Base-by-base conservation (phyloP, 1,140 invertebrate genomes). In the Steinernema khuongi region DNA sequence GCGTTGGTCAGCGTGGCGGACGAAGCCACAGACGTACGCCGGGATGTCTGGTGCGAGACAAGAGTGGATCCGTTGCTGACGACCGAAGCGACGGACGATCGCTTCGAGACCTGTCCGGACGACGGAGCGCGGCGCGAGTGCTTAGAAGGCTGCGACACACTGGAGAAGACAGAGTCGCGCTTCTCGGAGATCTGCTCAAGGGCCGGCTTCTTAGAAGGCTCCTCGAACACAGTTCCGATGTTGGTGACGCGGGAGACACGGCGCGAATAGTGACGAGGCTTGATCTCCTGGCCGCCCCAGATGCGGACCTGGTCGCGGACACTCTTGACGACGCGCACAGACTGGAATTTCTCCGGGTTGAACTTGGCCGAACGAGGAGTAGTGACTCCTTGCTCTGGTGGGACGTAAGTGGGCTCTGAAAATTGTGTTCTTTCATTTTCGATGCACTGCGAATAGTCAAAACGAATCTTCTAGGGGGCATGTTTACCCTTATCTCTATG, bases 311-410 rank as follows among this genome's bases (percentile, higher is more conserved):
- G 50, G 50, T 60, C 22, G 50, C 50, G 50, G 11, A 60, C 50
- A 22, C 50, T 60, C 19, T 60, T 60, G 14, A 60, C 50, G 19
- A 60, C 50, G 19, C 50, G 50, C 2, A 60, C 50, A 11, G 50
- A 60, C 50, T 60, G 50, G 50, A 60, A 60, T 22, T 60, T 60
- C 19, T 60, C 50, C 11, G 50, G 50, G 26, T 60, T 60, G 50
- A 60, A 60, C 14, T 7, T 60, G 11, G 50, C 4, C 14, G 50
- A 60, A 14, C 50, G 7, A 22, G 50, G 50, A 60, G 50, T 60
- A 2, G 50, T 22, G 4, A 60, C 19, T 17, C 50, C 50, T 7
- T 22, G 50, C 50, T 60, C 50, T n/a, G 50, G 50, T n/a, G 50
- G 7, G 26, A 2, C 26, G 50, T 60, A 60, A 11, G 19, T 26